Evolutionary conservation across 2,797 vertebrate genomes (phyloP), one percentile per base, ranked within the genome.

Genomic region (Phataginus tricuspis): DNA sequence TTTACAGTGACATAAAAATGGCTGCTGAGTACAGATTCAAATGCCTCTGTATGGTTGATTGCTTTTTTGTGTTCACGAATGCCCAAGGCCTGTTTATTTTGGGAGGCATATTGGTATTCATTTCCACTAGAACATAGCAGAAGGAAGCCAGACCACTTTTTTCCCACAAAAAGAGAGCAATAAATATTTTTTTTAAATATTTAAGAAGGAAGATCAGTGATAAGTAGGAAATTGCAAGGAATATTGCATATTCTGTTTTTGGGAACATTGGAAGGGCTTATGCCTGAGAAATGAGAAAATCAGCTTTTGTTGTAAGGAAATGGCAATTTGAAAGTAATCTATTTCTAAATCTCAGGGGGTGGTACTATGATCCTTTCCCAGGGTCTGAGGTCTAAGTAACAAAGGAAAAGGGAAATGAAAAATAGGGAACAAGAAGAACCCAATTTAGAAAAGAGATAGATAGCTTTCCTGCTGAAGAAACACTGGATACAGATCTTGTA

Each of bases 31-130:
- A 91, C 69, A 79, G 63, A 92, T 39, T 93, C 94, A 96, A 74
- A 94, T 97, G 51, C 66, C 31, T 89, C 37, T 85, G 27, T 2
- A 34, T 68, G 88, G 86, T 21, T 63, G 57, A 96, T 83, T 90
- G 88, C 87, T 82, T 96, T 93, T 97, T 55, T 86, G 39, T 94
- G 61, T 0, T 94, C 89, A 0, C 86, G 95, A 91, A 16, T 94
- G 83, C 96, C 93, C 87, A 90, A 45, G 92, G 89, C 79, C 91
- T 97, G 39, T 94, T 94, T 94, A 69, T 93, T 94, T 88, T 83
- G 80, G 31, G 85, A 96, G 37, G n/a, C 5, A 13, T 85, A 85
- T 37, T 64, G 31, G n/a, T 84, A 84, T 94, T 97, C 29, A 61
- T 94, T 90, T 95, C 68, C 45, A 72, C n/a, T 91, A 94, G 93